phyloP scores from a whole-genome alignment of 2,888 invertebrate genomes.

The Lasioglossum oenotherae region DNA sequence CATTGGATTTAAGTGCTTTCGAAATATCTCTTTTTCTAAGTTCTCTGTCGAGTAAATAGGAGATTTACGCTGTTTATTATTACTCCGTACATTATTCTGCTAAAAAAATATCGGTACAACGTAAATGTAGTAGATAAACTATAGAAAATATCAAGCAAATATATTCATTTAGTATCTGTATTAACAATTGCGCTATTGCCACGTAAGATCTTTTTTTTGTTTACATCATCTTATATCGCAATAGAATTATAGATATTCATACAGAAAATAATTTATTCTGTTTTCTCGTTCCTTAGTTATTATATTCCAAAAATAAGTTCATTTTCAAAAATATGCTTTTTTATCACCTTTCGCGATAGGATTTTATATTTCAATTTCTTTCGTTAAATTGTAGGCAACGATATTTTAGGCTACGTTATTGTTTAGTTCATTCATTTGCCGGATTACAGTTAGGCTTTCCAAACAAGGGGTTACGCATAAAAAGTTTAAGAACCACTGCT shows the following conservation, averaged over 20 bases:
- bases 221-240: slow-evolving; percentile 15
- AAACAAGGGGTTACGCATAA: slow-evolving; percentile 42
- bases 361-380: not conserved
- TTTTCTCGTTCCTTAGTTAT: slow-evolving; percentile 16
- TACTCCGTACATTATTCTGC: not conserved
- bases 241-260: slow-evolving; percentile 14
- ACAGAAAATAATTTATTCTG: slow-evolving; percentile 30
- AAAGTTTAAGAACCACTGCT: slow-evolving; percentile 58
- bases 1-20: not conserved
- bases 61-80: not conserved
- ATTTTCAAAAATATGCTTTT: slow-evolving; percentile 28
- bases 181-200: not conserved
- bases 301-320: slow-evolving; percentile 46
- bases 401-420: slow-evolving; percentile 16
- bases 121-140: slow-evolving; percentile 20
- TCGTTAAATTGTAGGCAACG: slow-evolving; percentile 8
- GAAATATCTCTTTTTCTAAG: slow-evolving; percentile 9
- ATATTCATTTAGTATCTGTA: not conserved
- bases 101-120: slow-evolving; percentile 22
- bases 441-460: slow-evolving; percentile 21
- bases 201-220: not conserved
- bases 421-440: slow-evolving; percentile 7
- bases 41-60: slow-evolving; percentile 1
- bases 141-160: slow-evolving; percentile 11
- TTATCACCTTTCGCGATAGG: not conserved